A percentile compares a stretch with the other conserved stretches of the same genome.
Evolutionary conservation across 2,888 invertebrate species (phyloP).

Genomic region (Endotricha flammealis): DNA sequence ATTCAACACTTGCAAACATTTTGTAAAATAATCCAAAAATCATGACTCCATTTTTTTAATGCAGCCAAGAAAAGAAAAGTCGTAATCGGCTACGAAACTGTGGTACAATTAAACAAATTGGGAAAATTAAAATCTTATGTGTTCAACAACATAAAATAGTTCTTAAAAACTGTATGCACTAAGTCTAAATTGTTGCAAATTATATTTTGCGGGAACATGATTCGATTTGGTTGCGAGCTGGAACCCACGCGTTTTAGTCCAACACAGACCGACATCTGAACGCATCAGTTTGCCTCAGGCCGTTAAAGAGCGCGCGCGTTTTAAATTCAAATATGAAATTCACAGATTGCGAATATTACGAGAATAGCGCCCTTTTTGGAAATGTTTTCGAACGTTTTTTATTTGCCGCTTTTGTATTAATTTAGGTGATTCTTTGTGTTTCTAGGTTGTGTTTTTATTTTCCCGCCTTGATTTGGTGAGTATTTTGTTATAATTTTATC

Average conservation of each 20-base stretch:
- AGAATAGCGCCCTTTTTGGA: conserved; percentile 24
- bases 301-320: conserved; percentile 53
- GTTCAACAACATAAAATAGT: conserved; percentile 25
- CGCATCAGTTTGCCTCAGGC: conserved; percentile 51
- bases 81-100: too few species aligned
- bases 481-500: background rate
- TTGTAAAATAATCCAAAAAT: too few species aligned
- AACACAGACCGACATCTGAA: conserved; percentile 45
- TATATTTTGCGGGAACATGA: conserved; percentile 32
- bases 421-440: conserved; percentile 18
- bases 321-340: conserved; percentile 35
- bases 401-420: conserved; percentile 12
- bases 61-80: too few species aligned
- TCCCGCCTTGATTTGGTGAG: background rate
- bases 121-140: conserved; percentile 47
- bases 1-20: too few species aligned
- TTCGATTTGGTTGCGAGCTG: conserved; percentile 38
- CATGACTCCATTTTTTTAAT: too few species aligned
- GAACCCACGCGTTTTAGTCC: conserved; percentile 59
- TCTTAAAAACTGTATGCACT: conserved; percentile 27
- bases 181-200: conserved; percentile 36
- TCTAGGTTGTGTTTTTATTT: background rate
- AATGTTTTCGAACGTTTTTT: conserved; percentile 7
- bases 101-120: conserved; percentile 45
- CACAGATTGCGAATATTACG: conserved; percentile 25